A percentile compares a stretch with the other conserved stretches of the same genome.
Conservation (phyloP, 2,797 vertebrate species). For the Merluccius polli region DNA sequence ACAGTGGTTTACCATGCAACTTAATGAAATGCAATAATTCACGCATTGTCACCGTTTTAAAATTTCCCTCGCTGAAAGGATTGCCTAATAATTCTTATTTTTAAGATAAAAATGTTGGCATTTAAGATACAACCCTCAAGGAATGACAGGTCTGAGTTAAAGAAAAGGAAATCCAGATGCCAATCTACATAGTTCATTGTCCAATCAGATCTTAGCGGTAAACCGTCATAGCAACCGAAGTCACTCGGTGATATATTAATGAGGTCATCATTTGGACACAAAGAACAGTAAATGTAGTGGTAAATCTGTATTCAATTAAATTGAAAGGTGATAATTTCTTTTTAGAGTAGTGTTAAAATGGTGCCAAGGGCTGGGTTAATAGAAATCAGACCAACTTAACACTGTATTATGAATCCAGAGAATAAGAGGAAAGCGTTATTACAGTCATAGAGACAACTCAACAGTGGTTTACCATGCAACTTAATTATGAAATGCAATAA, state of each 20-base stretch:
- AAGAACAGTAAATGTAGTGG: background rate
- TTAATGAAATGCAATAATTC: constrained; percentile 58
- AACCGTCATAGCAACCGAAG: constrained; percentile 53
- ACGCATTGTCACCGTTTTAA: no score
- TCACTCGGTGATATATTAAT: constrained; percentile 47
- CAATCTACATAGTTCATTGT: constrained; percentile 22
- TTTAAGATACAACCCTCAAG: background rate
- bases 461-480: constrained; percentile 53
- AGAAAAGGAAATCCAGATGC: background rate
- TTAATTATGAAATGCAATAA: constrained; percentile 58
- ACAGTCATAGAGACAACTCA: constrained; percentile 48
- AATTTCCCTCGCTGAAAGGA: background rate
- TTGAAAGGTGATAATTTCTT: background rate
- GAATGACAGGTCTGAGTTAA: background rate
- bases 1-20: constrained; percentile 53
- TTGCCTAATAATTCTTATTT: background rate
- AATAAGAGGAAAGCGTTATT: constrained; percentile 6
- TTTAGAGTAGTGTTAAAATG: background rate
- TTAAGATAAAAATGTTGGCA: background rate
- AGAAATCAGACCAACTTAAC: background rate
- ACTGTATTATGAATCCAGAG: background rate
- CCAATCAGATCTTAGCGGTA: constrained; percentile 66
- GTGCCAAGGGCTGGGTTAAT: background rate
- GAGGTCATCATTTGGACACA: constrained; percentile 55
- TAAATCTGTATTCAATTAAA: background rate